Evolutionary conservation across 1,140 invertebrate species (phyloP), one percentile per base, ranked within the genome.

Genomic region (Chlorops oryzae): DNA sequence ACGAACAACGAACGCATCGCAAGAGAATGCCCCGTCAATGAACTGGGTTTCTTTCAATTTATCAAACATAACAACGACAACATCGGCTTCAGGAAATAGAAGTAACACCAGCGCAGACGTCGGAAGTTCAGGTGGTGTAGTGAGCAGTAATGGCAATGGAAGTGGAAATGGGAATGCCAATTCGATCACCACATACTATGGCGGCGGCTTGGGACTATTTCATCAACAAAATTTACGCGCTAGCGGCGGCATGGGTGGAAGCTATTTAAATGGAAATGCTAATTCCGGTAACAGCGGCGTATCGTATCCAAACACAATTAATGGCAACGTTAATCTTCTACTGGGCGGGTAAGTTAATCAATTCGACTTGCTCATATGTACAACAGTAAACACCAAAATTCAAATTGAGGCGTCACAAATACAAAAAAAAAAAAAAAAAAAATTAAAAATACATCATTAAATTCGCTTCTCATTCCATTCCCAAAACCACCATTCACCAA

Each of bases 281-380:
- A 57, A 63, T 50, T n/a, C n/a, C n/a, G 41, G 34, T 25, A 51
- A 52, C 24, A 55, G 54, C 7, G 35, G 54, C 20, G 58, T 58
- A 57, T 73, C 65, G 51, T 72, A 69, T 59, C 52, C 61, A 38
- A 61, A 69, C 55, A 57, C 62, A 48, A 66, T 80, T 51, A 78
- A 81, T 69, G 78, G 78, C 55, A 78, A 78, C 55, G 78, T 81
- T 51, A 82, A 82, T 63, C 74, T 82, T 46, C 72, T 81, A 54
- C 73, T 83, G 41, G 80, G 79, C 72, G 80, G 80, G 81, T 83
- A 65, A 66, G 66, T 69, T 37, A 20, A 23, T 15, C 9, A 48
- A 39, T 21, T n/a, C n/a, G n/a, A n/a, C n/a, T n/a, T n/a, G n/a
- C n/a, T n/a, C n/a, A n/a, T n/a, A n/a, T n/a, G n/a, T n/a, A n/a